Conservation (phyloP, 2,888 invertebrate species). For the Cacoxenus indagator region DNA sequence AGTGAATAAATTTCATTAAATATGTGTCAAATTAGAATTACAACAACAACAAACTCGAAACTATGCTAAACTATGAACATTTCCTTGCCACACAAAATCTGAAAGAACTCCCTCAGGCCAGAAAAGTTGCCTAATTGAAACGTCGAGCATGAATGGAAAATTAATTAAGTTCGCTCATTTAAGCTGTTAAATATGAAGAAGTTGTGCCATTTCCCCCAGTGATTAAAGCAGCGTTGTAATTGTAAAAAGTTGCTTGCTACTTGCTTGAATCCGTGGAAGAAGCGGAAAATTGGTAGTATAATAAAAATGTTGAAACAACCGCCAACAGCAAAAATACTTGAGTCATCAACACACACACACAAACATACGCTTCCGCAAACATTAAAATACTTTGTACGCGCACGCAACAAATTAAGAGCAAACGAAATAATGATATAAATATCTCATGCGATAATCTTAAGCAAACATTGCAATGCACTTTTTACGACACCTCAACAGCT, state of each 20-base stretch:
- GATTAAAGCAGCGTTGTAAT: too few species aligned
- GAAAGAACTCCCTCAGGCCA: neutral
- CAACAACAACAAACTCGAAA: too few species aligned
- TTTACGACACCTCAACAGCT: neutral
- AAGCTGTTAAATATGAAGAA: neutral
- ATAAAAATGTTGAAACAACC: neutral
- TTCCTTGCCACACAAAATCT: too few species aligned
- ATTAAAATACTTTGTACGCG: neutral
- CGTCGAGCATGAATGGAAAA: neutral
- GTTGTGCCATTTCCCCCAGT: neutral
- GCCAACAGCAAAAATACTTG: too few species aligned
- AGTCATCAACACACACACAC: neutral
- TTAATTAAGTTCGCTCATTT: neutral
- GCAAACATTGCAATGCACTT: constrained; percentile 12
- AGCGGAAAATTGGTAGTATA: neutral
- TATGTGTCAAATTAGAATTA: too few species aligned
- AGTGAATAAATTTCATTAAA: too few species aligned
- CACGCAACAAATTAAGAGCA: neutral
- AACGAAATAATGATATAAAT: neutral
- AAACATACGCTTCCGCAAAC: neutral
- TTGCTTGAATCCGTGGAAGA: neutral
- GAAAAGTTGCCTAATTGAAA: neutral
- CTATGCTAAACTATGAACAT: too few species aligned
- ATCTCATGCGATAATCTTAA: constrained; percentile 11
- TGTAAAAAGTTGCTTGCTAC: too few species aligned